Percentiles rank a stretch among this genome's conserved stretches.
Evolutionary conservation across 35 echinoderm and acorn worm species (phyloP).

Genomic region (Nesometra sesokonis): DNA sequence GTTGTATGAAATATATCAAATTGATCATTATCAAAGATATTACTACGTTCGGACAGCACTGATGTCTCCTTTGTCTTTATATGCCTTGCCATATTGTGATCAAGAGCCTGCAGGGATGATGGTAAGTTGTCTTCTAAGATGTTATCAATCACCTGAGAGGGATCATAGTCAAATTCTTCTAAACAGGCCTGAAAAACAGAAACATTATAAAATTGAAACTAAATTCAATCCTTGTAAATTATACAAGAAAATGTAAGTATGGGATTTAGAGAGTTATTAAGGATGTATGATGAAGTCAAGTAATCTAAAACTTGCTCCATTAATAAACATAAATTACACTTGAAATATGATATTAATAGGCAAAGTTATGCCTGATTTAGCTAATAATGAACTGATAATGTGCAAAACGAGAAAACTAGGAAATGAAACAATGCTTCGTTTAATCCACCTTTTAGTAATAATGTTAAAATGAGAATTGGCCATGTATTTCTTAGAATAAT

Average conservation of each 20-base stretch:
- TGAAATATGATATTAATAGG: too few relatives aligned
- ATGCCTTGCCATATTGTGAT: slow-evolving; percentile 43
- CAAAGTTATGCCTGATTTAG: too few relatives aligned
- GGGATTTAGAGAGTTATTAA: too few relatives aligned
- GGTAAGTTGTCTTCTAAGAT: slow-evolving; percentile 78
- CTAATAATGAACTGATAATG: too few relatives aligned
- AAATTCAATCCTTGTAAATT: not conserved
- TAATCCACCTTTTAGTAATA: too few relatives aligned
- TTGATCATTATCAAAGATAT: slow-evolving; percentile 85
- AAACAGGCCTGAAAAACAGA: slow-evolving; percentile 60
- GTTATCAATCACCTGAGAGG: slow-evolving; percentile 70
- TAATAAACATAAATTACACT: too few relatives aligned
- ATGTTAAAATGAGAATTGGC: too few relatives aligned
- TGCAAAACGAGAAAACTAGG: too few relatives aligned
- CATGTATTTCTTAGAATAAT: too few relatives aligned
- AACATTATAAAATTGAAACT: not conserved
- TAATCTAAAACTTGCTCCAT: too few relatives aligned
- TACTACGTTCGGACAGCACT: slow-evolving; percentile 42
- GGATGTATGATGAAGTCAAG: too few relatives aligned
- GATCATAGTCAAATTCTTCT: slow-evolving; percentile 86
- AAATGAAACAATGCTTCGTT: too few relatives aligned
- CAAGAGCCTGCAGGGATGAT: slow-evolving; percentile 41
- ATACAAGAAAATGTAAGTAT: not conserved
- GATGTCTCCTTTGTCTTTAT: not conserved
- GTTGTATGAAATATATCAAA: slow-evolving; percentile 79